phyloP scores from a whole-genome alignment of 2,797 vertebrate genomes.

The Euthynnus affinis region DNA sequence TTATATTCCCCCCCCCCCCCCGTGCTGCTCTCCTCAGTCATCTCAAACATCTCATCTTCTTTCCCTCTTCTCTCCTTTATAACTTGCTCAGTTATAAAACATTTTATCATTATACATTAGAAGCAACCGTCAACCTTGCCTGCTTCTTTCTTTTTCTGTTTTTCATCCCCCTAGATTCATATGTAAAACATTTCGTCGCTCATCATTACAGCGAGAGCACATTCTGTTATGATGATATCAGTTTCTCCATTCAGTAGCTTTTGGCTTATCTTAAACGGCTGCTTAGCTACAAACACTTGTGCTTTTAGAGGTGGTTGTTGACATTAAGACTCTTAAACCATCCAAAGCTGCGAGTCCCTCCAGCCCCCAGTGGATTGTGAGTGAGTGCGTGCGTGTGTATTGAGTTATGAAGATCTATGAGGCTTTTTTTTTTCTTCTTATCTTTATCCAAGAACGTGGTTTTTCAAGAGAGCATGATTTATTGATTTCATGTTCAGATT shows the following conservation, averaged over 20 bases:
- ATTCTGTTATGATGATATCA: slow-evolving; percentile 71
- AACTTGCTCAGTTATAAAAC: slow-evolving; percentile 17
- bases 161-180: slow-evolving; percentile 33
- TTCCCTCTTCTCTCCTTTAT: not conserved
- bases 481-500: too few relatives aligned
- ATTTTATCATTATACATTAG: slow-evolving; percentile 39
- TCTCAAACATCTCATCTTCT: slow-evolving; percentile 27
- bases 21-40: slow-evolving; percentile 4
- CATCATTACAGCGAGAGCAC: slow-evolving; percentile 23
- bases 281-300: slow-evolving; percentile 64
- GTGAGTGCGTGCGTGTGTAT: not conserved
- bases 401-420: too few relatives aligned
- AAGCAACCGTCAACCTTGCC: slow-evolving; percentile 3
- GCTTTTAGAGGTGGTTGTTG: slow-evolving; percentile 67
- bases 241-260: slow-evolving; percentile 66
- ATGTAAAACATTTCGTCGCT: slow-evolving; percentile 43
- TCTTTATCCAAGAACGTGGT: too few relatives aligned
- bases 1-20: not conserved
- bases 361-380: slow-evolving; percentile 18
- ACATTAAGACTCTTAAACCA: slow-evolving; percentile 67
- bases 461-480: too few relatives aligned
- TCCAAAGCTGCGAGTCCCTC: slow-evolving; percentile 45
- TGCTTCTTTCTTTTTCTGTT: slow-evolving; percentile 11
- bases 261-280: slow-evolving; percentile 59
- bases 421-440: too few relatives aligned